phyloP scores from a whole-genome alignment of 1,140 invertebrate species.

The Ruditapes philippinarum region DNA sequence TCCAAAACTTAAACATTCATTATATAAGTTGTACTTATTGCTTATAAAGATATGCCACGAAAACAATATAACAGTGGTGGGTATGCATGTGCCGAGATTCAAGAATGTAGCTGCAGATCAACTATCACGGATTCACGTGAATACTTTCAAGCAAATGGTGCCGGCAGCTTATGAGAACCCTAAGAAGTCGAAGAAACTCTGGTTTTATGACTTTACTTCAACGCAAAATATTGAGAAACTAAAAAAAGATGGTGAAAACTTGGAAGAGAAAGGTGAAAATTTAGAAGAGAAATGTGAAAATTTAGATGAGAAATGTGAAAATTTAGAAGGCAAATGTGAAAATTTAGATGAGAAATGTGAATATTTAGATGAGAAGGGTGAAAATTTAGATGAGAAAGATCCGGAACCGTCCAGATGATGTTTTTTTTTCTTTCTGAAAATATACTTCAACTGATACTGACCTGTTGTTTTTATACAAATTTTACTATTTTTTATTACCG shows the following conservation, averaged over 20 bases:
- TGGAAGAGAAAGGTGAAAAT: background rate
- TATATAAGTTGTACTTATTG: conserved; percentile 56
- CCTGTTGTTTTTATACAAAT: too few relatives aligned
- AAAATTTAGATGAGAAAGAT: background rate
- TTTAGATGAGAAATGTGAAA: too few relatives aligned
- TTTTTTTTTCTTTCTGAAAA: too few relatives aligned
- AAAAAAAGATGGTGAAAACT: too few relatives aligned
- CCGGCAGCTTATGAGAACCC: conserved; percentile 67
- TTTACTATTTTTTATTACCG: too few relatives aligned
- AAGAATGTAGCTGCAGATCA: conserved; percentile 76
- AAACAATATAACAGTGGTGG: conserved; percentile 68
- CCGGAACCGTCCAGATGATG: background rate
- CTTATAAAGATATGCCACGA: conserved; percentile 64
- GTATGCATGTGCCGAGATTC: conserved; percentile 66
- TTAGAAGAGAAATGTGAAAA: background rate
- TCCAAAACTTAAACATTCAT: background rate
- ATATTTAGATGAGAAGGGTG: background rate
- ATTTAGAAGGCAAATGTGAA: too few relatives aligned
- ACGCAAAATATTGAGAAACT: too few relatives aligned
- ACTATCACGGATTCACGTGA: conserved; percentile 69
- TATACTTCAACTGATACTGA: too few relatives aligned
- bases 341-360: too few relatives aligned
- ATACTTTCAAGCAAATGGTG: conserved; percentile 69
- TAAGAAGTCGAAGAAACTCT: conserved; percentile 78
- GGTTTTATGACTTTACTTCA: conserved; percentile 64